Evolutionary conservation across 2,797 vertebrate species (phyloP), one percentile per base, ranked within the genome.

Genomic region (Benthosema pterotum): DNA sequence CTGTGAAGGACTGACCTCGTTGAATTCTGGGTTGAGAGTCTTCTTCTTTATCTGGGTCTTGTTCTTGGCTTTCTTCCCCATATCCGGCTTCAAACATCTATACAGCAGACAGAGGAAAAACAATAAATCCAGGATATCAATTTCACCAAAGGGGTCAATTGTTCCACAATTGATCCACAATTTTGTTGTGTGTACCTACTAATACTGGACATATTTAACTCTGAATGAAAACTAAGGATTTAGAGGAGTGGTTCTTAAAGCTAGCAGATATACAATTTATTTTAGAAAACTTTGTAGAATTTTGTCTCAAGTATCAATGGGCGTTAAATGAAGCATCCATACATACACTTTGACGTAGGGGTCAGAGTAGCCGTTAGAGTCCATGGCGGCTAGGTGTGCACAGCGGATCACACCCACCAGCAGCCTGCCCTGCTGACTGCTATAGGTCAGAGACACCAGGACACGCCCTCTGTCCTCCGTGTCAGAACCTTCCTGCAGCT

Each of bases 21-120:
- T 97, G 80, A 95, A 97, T 68, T 97, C 95, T 0, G 96, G 96
- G 63, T 97, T 97, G 60, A 97, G 84, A 0, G 95, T 97, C 87
- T 97, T 97, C 93, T 96, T 97, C 74, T 97, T 97, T 11, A 94
- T 96, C 82, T 96, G 95, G 0, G 96, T 97, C 91, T 96, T 97
- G 82, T 95, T 94, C 72, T 96, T 97, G 46, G 93, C 94, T 75
- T 96, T 97, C 78, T 97, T 97, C 2, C 96, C 96, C 93, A 96
- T 95, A 71, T 97, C 96, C 0, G 96, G 96, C 80, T 95, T 97
- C 84, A 97, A 93, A 87, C 89, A 95, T 52, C 96, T 97, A 38
- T 38, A 43, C 53, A 46, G 13, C 58, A 68, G 69, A 60, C 25
- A 61, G 15, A 78, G 25, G 17, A 22, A 48, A 9, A 52, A 17